Conservation (phyloP, 2,797 vertebrate genomes). For the Syngnathus rostellatus region DNA sequence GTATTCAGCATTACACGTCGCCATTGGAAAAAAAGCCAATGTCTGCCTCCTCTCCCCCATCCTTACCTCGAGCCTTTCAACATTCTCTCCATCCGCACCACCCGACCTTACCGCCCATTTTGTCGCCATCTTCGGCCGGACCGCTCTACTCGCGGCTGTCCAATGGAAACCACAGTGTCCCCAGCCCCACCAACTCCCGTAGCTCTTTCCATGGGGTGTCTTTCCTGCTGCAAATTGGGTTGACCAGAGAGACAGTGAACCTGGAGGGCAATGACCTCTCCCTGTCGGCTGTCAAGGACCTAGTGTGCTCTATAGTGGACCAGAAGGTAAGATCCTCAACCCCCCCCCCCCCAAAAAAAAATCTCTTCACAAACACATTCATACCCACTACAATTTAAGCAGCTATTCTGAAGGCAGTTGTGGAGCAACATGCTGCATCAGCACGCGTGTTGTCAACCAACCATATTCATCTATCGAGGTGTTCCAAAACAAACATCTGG, state of each 20-base stretch:
- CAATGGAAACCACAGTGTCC: slow-evolving; percentile 86
- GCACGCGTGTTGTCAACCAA: slow-evolving; percentile 37
- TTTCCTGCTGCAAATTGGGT: slow-evolving; percentile 93
- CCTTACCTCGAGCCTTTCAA: slow-evolving; percentile 86
- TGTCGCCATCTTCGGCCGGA: slow-evolving; percentile 69
- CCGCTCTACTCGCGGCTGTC: slow-evolving; percentile 81
- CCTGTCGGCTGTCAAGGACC: slow-evolving; percentile 88
- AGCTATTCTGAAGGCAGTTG: slow-evolving; percentile 7
- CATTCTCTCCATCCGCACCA: slow-evolving; percentile 75
- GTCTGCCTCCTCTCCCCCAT: slow-evolving; percentile 92
- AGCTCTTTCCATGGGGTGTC: slow-evolving; percentile 88
- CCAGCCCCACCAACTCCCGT: slow-evolving; percentile 88
- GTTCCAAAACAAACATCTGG: slow-evolving; percentile 54
- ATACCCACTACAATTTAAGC: slow-evolving; percentile 4
- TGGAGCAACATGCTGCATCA: slow-evolving; percentile 19
- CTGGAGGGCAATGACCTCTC: slow-evolving; percentile 89
- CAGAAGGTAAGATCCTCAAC: slow-evolving; percentile 79
- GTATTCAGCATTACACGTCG: slow-evolving; percentile 44
- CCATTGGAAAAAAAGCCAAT: slow-evolving; percentile 77
- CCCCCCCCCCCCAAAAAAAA: not conserved
- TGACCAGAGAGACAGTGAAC: slow-evolving; percentile 90
- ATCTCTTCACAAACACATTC: not conserved
- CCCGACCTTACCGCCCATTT: slow-evolving; percentile 71
- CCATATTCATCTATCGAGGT: slow-evolving; percentile 45
- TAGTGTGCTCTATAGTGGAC: slow-evolving; percentile 95